A percentile compares a stretch with the other conserved stretches of the same genome.
phyloP scores from a whole-genome alignment of 2,888 invertebrate genomes.

The Lymantria dispar region DNA sequence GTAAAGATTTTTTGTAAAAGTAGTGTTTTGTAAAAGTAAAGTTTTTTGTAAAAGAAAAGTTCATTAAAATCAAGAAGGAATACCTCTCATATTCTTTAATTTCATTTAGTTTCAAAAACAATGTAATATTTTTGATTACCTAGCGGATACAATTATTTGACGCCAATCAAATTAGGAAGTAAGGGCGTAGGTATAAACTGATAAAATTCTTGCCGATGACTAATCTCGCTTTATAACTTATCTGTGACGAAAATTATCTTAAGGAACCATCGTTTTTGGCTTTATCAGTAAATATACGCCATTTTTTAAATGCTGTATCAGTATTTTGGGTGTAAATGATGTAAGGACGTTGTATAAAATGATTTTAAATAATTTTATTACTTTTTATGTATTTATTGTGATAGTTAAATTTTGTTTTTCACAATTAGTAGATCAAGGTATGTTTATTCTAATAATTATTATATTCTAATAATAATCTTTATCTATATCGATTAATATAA shows the following conservation, averaged over 20 bases:
- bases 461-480: too few relatives aligned
- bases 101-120: too few relatives aligned
- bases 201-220: neutral
- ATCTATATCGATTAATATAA: too few relatives aligned
- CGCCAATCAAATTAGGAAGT: too few relatives aligned
- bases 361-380: slow-evolving; percentile 4
- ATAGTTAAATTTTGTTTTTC: slow-evolving; percentile 12
- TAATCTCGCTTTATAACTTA: neutral
- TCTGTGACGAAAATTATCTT: slow-evolving; percentile 1
- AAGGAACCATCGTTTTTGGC: neutral
- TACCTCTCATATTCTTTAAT: too few relatives aligned
- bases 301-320: slow-evolving; percentile 3
- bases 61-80: too few relatives aligned
- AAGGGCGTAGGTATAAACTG: neutral
- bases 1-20: too few relatives aligned
- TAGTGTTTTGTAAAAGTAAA: too few relatives aligned
- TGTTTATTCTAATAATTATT: neutral
- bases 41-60: too few relatives aligned
- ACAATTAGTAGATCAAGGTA: slow-evolving; percentile 17
- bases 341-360: neutral
- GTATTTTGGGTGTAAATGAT: neutral
- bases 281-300: slow-evolving; percentile 8
- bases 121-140: too few relatives aligned
- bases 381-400: slow-evolving; percentile 19
- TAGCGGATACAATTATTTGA: too few relatives aligned